Evolutionary conservation across 1,140 invertebrate genomes (phyloP), one percentile per base, ranked within the genome.

Genomic region (Drosophila pruinosa): DNA sequence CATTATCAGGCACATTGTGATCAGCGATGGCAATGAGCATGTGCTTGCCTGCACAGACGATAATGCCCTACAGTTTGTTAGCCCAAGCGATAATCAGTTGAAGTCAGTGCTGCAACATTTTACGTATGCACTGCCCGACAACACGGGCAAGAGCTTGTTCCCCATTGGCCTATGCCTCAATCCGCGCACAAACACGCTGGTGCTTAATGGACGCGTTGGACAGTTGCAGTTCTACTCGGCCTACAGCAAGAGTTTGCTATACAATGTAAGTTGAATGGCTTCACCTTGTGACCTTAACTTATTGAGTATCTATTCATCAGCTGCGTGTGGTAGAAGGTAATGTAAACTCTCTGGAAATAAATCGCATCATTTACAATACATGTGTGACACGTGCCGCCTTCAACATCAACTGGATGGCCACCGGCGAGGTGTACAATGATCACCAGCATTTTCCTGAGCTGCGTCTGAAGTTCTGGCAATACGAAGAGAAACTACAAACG

Each of bases 221-320:
- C 94, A 96, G 78, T 91, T 97, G 36, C 97, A 98, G 91, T 97
- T 97, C 92, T 97, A 95, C 89, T 94, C 94, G 47, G 92, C 94
- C 0, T 91, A 93, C 52, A 93, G 93, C 3, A 94, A 94, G 76
- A 94, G 91, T 75, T 92, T 96, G 54, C 86, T 97, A 0, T 97
- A 94, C 78, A 96, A 95, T 93, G 95, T 97, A 91, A 94, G 93
- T 92, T 14, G 0, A 7, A 10, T 10, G 1, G 0, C 2, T 2
- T 3, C 4, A 3, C 14, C 2, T 3, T 38, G 3, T 2, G 1
- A 8, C 1, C 1, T 12, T 21, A 2, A 2, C 1, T 4, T 17
- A 59, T 50, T 45, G 14, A 5, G 4, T 15, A 21, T 61, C 54
- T 91, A 0, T 7, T 36, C 2, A 93, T 1, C 78, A 97, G 96